Conservation (phyloP, 1,140 invertebrate genomes). For the Drosophila biarmipes region DNA sequence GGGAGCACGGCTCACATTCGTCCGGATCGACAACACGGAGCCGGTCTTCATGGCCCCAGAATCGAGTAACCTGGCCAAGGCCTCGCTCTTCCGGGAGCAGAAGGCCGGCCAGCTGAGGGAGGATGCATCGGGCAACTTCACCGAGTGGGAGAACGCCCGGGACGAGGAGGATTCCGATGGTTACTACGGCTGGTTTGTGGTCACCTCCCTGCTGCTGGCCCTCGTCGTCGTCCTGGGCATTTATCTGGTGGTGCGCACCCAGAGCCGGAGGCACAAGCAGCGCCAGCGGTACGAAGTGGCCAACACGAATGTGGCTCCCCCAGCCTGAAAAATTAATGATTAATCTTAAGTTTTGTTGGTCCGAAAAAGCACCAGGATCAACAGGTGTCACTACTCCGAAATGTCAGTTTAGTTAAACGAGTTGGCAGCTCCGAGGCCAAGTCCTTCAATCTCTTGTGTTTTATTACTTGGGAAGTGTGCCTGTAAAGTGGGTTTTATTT, state of each 20-base stretch:
- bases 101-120: constrained; percentile 32
- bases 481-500: background rate
- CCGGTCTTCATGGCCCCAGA: constrained; percentile 72
- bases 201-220: constrained; percentile 57
- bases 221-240: constrained; percentile 46
- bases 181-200: constrained; percentile 75
- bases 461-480: background rate
- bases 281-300: constrained; percentile 63
- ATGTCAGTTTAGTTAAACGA: constrained; percentile 19
- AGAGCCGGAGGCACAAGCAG: constrained; percentile 52
- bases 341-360: constrained; percentile 12
- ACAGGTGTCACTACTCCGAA: constrained; percentile 23
- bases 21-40: constrained; percentile 70
- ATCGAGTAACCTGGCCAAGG: constrained; percentile 58
- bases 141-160: constrained; percentile 51
- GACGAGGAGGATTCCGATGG: constrained; percentile 28
- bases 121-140: constrained; percentile 25
- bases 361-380: constrained; percentile 8
- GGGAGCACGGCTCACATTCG: constrained; percentile 54
- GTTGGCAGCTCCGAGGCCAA: constrained; percentile 29
- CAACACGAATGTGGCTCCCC: constrained; percentile 41
- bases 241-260: constrained; percentile 53
- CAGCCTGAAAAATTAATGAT: constrained; percentile 14
- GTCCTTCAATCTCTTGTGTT: constrained; percentile 15
- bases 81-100: constrained; percentile 56